Conservation (phyloP, 1,140 invertebrate genomes). For the Brevipalpus yothersi region DNA sequence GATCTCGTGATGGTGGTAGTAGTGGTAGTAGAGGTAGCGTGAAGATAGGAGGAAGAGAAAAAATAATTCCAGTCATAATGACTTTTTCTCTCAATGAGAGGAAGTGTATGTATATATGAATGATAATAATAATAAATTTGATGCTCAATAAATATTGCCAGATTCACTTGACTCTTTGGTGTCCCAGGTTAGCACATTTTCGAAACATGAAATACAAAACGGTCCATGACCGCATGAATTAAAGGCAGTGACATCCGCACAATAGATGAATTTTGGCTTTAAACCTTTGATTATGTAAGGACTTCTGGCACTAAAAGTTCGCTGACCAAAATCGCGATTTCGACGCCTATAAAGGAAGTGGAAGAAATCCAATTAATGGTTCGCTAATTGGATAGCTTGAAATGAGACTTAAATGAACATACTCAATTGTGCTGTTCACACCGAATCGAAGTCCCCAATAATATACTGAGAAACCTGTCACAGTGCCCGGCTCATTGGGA, state of each 20-base stretch:
- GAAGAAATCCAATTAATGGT: background rate
- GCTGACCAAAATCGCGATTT: background rate
- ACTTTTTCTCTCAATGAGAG: too few species aligned
- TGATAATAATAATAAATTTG: too few species aligned
- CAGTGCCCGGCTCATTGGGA: background rate
- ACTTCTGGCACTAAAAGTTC: background rate
- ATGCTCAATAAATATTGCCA: too few species aligned
- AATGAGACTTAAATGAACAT: background rate
- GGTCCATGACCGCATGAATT: conserved; percentile 2
- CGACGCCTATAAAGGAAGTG: background rate
- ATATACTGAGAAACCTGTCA: background rate
- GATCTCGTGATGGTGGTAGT: too few species aligned
- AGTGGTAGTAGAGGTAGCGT: too few species aligned
- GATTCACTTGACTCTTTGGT: too few species aligned
- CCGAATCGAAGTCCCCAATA: conserved; percentile 1
- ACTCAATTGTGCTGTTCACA: background rate
- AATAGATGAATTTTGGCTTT: background rate
- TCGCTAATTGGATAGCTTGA: background rate
- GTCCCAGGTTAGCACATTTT: background rate
- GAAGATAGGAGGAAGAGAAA: too few species aligned
- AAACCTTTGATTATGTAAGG: background rate
- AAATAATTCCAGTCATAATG: too few species aligned
- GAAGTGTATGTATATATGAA: too few species aligned
- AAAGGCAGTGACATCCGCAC: conserved; percentile 1
- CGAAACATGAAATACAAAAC: conserved; percentile 1